phyloP scores from a whole-genome alignment of 2,797 vertebrate species.

The Lepidocolaptes lacrymiger region DNA sequence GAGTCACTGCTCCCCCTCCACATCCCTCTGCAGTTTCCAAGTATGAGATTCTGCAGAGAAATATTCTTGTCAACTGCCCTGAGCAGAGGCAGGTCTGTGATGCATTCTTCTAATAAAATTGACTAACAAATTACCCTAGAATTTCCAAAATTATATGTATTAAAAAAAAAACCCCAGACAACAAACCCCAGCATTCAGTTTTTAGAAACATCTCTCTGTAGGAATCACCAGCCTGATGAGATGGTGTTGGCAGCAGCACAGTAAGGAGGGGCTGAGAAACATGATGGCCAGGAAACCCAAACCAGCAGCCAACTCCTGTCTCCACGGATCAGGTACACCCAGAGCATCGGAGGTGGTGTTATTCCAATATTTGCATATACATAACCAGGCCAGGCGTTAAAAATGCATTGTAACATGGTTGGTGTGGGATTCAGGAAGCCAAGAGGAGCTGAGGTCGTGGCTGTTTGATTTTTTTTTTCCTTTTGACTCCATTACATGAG shows the following conservation, averaged over 20 bases:
- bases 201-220: neutral
- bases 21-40: accelerated
- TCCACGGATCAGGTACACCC: neutral
- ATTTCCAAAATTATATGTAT: neutral
- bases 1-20: neutral
- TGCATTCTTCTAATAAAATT: neutral
- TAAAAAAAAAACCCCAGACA: no score
- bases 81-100: neutral
- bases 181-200: neutral
- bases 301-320: neutral
- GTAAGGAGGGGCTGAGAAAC: neutral
- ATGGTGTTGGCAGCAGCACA: accelerated
- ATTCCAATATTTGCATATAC: neutral
- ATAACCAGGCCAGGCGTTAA: slow-evolving; percentile 26
- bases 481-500: neutral
- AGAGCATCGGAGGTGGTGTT: neutral
- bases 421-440: neutral
- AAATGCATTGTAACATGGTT: neutral
- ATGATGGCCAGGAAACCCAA: neutral
- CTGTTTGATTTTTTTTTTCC: neutral
- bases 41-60: neutral
- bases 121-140: neutral
- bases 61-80: neutral
- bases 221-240: neutral
- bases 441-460: neutral